Base-by-base conservation (phyloP, 1,140 invertebrate species). In the Epicauta chinensis region DNA sequence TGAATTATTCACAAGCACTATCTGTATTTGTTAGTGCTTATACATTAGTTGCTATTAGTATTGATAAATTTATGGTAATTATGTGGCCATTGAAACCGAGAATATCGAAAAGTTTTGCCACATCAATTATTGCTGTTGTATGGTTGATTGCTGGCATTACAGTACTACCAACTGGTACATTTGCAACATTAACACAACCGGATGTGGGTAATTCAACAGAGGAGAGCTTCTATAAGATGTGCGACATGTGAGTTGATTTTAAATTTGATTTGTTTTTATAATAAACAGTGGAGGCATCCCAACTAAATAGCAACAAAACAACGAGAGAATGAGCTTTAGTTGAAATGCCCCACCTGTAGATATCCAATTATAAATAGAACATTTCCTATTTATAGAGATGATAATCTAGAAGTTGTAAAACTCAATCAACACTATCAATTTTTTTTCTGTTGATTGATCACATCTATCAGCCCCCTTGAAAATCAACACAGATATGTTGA, bases 61-160 rank as follows among this genome's bases (percentile, higher is more conserved):
- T 89, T 36, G 91, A 94, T 69, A 77, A 90, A 7, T 93, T 91
- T 62, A 81, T 90, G 63, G 90, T 88, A 11, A 93, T 95, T 48
- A 86, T 93, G 74, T 87, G 87, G 74, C 92, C 92, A 0, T 71
- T 95, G 16, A 75, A 81, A 58, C 89, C 88, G 1, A 77, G 89
- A 23, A 80, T 93, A 63, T 83, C 85, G 3, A 86, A 86, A 63
- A 76, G 74, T 54, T 80, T 79, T 63, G 81, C 81, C 0, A 65
- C 67, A 56, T 69, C 82, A 32, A 80, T 89, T 36, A 91, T 94
- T 16, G 71, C 75, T 0, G 72, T 76, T 2, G 86, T 93, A 7
- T 93, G 90, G 90, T 57, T 78, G 2, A 77, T 93, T 13, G 88
- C 91, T 0, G 67, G 90, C 10, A 73, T 84, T 1, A 90, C 90